A percentile compares a stretch with the other conserved stretches of the same genome.
Conservation (phyloP, 2,113 vertebrate genomes). For the Crotalus viridis region DNA sequence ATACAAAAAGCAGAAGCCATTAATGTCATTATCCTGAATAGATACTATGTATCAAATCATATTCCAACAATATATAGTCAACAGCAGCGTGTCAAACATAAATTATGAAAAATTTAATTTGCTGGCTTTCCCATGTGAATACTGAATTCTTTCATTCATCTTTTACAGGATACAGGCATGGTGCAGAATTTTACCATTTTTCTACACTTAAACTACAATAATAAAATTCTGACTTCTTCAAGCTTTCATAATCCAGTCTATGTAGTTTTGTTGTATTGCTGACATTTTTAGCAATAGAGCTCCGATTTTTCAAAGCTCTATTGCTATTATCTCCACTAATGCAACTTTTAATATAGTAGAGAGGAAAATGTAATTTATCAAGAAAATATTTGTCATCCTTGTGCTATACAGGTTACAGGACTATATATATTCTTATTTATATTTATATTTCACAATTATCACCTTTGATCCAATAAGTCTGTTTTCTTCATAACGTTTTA, state of each 20-base stretch:
- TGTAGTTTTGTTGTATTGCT: not conserved
- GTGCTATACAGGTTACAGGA: not conserved
- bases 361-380: not conserved
- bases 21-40: constrained; percentile 3
- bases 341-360: not conserved
- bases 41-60: not conserved
- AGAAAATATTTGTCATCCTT: not conserved
- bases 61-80: not conserved
- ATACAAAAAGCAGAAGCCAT: not conserved
- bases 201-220: not conserved
- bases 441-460: not conserved
- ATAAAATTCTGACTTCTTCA: not conserved
- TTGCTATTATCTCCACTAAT: not conserved
- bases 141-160: constrained; percentile 2
- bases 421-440: not conserved
- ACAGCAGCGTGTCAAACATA: not conserved
- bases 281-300: not conserved
- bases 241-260: not conserved
- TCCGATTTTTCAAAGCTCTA: not conserved
- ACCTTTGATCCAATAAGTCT: not conserved
- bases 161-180: constrained; percentile 10
- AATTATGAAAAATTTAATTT: not conserved
- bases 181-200: constrained; percentile 3
- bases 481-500: not conserved
- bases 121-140: not conserved